Evolutionary conservation across 2,888 invertebrate species (phyloP).

Genomic region (Tetropium fuscum): DNA sequence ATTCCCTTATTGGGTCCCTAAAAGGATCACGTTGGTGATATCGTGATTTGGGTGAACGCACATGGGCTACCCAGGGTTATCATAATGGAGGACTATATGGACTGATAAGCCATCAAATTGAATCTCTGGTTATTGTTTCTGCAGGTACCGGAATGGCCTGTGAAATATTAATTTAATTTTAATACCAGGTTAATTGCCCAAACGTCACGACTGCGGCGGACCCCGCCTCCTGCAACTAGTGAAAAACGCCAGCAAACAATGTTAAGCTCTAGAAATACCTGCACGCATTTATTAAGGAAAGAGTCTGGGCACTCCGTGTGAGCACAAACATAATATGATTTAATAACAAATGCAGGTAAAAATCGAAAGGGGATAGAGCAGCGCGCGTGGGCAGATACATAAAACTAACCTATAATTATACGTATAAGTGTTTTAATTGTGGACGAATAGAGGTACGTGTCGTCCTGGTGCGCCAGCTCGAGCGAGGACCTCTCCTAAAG

Average conservation of each 20-base stretch:
- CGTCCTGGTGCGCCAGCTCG: slow-evolving; percentile 55
- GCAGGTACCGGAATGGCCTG: slow-evolving; percentile 47
- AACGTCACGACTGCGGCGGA: slow-evolving; percentile 43
- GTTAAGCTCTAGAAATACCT: slow-evolving; percentile 44
- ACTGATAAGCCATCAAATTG: no score
- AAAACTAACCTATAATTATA: slow-evolving; percentile 65
- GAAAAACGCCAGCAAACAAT: slow-evolving; percentile 45
- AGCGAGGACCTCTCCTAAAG: slow-evolving; percentile 34
- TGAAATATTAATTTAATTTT: slow-evolving; percentile 56
- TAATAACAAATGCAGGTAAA: slow-evolving; percentile 54
- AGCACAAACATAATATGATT: slow-evolving; percentile 48
- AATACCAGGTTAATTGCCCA: slow-evolving; percentile 49
- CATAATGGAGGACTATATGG: no score
- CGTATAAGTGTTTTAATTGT: slow-evolving; percentile 66
- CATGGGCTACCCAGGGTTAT: no score
- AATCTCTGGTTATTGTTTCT: no score
- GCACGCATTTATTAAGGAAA: slow-evolving; percentile 47
- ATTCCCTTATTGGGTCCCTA: no score
- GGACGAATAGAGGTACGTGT: slow-evolving; percentile 63
- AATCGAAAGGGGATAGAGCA: slow-evolving; percentile 53
- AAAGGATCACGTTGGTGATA: no score
- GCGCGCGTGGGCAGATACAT: slow-evolving; percentile 63
- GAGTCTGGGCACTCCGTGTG: slow-evolving; percentile 18
- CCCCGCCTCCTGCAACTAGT: slow-evolving; percentile 34
- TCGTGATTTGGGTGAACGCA: no score